A percentile compares a stretch with the other conserved stretches of the same genome.
phyloP scores from a whole-genome alignment of 2,797 vertebrate genomes.

The Argentina silus region DNA sequence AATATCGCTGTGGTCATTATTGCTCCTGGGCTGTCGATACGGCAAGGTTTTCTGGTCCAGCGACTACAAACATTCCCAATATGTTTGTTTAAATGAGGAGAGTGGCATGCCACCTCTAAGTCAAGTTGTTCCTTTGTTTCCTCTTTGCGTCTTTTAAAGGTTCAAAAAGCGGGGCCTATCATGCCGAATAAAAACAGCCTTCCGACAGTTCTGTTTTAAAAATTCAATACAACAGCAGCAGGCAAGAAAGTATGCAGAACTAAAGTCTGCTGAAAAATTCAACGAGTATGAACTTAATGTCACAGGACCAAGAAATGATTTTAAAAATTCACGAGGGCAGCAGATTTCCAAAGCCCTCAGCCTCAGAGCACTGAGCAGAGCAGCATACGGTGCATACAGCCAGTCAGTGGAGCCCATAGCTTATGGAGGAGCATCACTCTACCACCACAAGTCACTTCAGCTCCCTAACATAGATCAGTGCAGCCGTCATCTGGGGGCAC shows the following conservation, averaged over 20 bases:
- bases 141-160: conserved; percentile 4
- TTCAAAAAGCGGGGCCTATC: conserved; percentile 4
- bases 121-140: conserved; percentile 12
- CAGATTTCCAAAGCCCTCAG: conserved; percentile 46
- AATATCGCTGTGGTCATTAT: conserved; percentile 3
- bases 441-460: background rate
- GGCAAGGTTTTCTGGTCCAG: conserved; percentile 15
- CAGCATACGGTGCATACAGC: background rate
- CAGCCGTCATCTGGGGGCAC: background rate
- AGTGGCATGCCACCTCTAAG: background rate
- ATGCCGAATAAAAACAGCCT: conserved; percentile 45
- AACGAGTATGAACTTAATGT: conserved; percentile 63
- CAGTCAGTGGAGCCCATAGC: background rate
- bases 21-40: conserved; percentile 7
- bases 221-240: conserved; percentile 57
- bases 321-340: conserved; percentile 56
- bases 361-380: conserved; percentile 37
- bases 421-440: background rate
- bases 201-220: conserved; percentile 52
- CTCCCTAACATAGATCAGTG: background rate
- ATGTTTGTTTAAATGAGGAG: conserved; percentile 5
- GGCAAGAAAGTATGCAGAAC: conserved; percentile 51
- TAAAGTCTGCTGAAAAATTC: conserved; percentile 61
- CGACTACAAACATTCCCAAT: background rate
- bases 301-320: conserved; percentile 57